These are phyloP conservation scores for Microcaecilia unicolor DNA, from an alignment of 2,797 vertebrate species.

Conservation along the genomic window DNA sequence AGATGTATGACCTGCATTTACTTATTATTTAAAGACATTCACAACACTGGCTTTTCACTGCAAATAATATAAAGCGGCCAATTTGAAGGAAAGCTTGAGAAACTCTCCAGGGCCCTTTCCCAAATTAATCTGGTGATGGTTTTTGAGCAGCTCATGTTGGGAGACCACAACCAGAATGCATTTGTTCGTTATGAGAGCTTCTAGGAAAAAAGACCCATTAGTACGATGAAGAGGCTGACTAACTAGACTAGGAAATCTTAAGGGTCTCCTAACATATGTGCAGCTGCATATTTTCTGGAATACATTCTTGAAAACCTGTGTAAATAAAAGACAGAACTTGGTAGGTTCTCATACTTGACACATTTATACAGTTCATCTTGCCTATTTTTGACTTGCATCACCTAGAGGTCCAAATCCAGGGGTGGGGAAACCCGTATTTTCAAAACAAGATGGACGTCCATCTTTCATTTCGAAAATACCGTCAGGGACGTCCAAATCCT, in stretches of 20 bases:
- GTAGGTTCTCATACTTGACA: conserved; percentile 1
- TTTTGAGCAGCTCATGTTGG: conserved; percentile 7
- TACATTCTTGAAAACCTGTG: neutral
- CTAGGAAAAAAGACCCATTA: neutral
- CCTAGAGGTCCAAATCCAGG: neutral
- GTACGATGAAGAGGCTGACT: conserved; percentile 1
- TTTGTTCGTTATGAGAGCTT: neutral
- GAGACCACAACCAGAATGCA: neutral
- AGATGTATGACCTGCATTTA: conserved; percentile 7
- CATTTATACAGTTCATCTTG: conserved; percentile 7
- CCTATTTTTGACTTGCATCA: conserved; percentile 7
- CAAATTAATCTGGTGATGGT: conserved; percentile 10
- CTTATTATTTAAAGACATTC: neutral
- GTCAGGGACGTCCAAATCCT: too few species aligned
- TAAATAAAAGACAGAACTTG: neutral
- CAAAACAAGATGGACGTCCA: too few species aligned
- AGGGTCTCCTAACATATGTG: neutral
- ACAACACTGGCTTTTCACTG: conserved; percentile 5
- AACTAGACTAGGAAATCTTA: neutral
- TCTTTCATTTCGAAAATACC: too few species aligned
- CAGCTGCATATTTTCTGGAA: neutral
- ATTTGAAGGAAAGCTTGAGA: conserved; percentile 5
- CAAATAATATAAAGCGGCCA: conserved; percentile 30
- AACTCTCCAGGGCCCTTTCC: neutral
- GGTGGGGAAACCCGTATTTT: too few species aligned